Evolutionary conservation across 2,113 vertebrate species (phyloP), one percentile per base, ranked within the genome.

Genomic region (Syngnathus typhle): DNA sequence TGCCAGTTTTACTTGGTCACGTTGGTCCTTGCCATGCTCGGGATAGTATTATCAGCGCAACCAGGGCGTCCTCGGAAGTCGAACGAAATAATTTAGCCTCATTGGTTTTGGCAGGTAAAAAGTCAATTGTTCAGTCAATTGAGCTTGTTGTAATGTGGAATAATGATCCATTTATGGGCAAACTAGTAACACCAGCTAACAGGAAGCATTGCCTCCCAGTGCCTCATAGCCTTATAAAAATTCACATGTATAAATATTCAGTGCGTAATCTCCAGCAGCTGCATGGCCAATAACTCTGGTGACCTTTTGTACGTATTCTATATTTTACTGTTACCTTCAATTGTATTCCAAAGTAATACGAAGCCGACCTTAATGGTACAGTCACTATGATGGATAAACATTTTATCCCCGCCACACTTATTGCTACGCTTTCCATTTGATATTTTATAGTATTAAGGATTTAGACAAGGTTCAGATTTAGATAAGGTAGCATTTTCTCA

Each of bases 191-290:
- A 82, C 15, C 46, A 47, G 82, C 75, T 71, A 84, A 82, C 85
- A 85, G 80, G 82, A 88, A 85, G 83, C 84, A 85, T 84, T 73
- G 77, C 83, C 84, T 82, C 82, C 79, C 77, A 83, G 83, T 82
- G 84, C 85, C 83, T 85, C 85, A 85, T 83, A 82, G 82, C 83
- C 88, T 87, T 82, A 88, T 88, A 83, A 89, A 85, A 87, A 88
- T 88, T 88, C 83, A 87, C 76, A 66, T 76, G 70, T 74, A 88
- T 85, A 84, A 84, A 85, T 88, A 88, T 88, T 86, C 86, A 88
- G 78, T 62, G 74, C 78, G 74, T 80, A 82, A 84, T 78, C 82
- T 79, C 74, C 73, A 77, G 70, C 78, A 80, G 73, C 76, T 78
- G 81, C 79, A 68, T 82, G 72, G 81, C 82, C 77, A 81, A 87